These are phyloP conservation scores for Oppia nitens DNA, from an alignment of 1,140 invertebrate species.

Conservation along the genomic window DNA sequence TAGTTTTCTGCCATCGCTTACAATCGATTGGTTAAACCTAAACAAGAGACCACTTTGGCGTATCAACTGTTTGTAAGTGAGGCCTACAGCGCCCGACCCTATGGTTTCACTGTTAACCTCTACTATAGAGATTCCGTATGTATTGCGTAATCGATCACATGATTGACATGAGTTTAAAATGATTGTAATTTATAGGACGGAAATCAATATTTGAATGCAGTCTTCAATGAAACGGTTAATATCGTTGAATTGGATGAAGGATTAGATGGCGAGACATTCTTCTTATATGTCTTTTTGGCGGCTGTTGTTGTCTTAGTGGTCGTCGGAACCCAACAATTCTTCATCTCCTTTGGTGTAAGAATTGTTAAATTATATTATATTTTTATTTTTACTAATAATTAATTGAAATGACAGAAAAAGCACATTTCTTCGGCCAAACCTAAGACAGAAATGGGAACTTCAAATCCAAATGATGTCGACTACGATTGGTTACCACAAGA, in stretches of 20 bases:
- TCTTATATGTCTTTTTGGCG: conserved; percentile 83
- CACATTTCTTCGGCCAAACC: conserved; percentile 22
- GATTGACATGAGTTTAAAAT: conserved; percentile 6
- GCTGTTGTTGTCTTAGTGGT: conserved; percentile 69
- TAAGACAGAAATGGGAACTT: conserved; percentile 46
- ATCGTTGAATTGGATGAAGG: conserved; percentile 92
- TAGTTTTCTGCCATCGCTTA: conserved; percentile 76
- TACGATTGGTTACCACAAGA: conserved; percentile 95
- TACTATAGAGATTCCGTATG: conserved; percentile 71
- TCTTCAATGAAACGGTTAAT: conserved; percentile 97
- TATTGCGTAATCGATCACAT: conserved; percentile 13
- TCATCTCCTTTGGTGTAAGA: conserved; percentile 48
- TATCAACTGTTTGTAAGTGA: conserved; percentile 92
- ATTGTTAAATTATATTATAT: conserved; percentile 1
- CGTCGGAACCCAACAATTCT: conserved; percentile 73
- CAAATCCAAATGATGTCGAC: conserved; percentile 62
- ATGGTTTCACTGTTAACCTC: conserved; percentile 82
- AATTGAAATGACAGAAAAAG: conserved; percentile 19
- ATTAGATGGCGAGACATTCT: conserved; percentile 91
- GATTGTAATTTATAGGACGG: conserved; percentile 39
- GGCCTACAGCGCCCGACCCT: conserved; percentile 81
- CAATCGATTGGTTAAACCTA: conserved; percentile 68
- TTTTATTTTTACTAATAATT: background rate
- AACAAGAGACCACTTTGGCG: conserved; percentile 79
- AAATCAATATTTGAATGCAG: conserved; percentile 58